Evolutionary conservation across 2,797 vertebrate genomes (phyloP).

Genomic region (Diplodus sargus): DNA sequence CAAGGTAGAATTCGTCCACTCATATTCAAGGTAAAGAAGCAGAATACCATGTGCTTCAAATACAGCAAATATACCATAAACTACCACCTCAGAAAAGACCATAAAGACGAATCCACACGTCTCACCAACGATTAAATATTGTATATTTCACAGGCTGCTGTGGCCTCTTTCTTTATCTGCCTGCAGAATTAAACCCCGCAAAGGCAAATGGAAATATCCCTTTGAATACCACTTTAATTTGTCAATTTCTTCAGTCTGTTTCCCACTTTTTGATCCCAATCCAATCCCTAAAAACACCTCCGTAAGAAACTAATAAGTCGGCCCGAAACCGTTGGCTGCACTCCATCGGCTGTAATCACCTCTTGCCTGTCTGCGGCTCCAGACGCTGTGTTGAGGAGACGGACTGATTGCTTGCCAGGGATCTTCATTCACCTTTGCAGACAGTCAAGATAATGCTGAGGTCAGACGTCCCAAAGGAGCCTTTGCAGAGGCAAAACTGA

Average conservation of each 20-base stretch:
- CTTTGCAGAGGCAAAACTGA: conserved; percentile 26
- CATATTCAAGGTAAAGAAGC: not conserved
- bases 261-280: conserved; percentile 1
- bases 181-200: not conserved
- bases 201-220: not conserved
- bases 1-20: not conserved
- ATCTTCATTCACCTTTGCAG: conserved; percentile 42
- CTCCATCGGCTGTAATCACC: conserved; percentile 51
- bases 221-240: not conserved
- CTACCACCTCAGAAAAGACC: not conserved
- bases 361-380: conserved; percentile 24
- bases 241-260: not conserved
- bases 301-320: conserved; percentile 24
- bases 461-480: conserved; percentile 15
- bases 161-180: not conserved
- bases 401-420: conserved; percentile 37
- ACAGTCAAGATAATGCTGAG: conserved; percentile 7
- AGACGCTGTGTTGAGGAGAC: conserved; percentile 33
- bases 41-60: not conserved
- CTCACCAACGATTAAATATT: not conserved
- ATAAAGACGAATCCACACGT: not conserved
- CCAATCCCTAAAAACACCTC: conserved; percentile 38
- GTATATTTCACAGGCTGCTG: not conserved
- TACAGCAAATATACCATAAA: not conserved
- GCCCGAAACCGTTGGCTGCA: conserved; percentile 23